A percentile compares a stretch with the other conserved stretches of the same genome.
phyloP scores from a whole-genome alignment of 2,113 vertebrate genomes.

The Anseranas semipalmata region DNA sequence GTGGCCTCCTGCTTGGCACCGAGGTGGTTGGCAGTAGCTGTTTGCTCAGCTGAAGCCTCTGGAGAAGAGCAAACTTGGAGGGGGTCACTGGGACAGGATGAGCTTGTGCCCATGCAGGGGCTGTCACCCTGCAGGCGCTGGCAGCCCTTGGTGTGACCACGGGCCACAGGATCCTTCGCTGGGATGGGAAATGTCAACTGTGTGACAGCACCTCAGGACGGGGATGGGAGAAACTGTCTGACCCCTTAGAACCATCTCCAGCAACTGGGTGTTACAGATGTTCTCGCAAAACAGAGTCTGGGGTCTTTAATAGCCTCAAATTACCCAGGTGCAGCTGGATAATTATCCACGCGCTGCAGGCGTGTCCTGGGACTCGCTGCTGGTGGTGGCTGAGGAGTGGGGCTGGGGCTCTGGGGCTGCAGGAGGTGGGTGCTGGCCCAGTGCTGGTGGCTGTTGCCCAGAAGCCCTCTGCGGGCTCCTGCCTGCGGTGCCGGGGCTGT shows the following conservation, averaged over 20 bases:
- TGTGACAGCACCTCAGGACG: not conserved
- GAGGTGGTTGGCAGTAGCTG: not conserved
- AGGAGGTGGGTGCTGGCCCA: not conserved
- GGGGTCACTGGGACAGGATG: not conserved
- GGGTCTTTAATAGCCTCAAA: not conserved
- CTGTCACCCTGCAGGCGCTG: not conserved
- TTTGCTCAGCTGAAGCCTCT: constrained; percentile 12
- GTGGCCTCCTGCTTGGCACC: not conserved
- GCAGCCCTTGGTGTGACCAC: fast-evolving
- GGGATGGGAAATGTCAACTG: not conserved
- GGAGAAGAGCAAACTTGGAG: not conserved
- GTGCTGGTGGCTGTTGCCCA: not conserved
- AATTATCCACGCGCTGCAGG: too few relatives aligned
- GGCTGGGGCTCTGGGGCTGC: not conserved
- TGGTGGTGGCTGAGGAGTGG: not conserved
- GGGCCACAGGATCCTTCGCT: not conserved
- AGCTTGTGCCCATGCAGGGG: fast-evolving
- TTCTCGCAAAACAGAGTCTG: not conserved
- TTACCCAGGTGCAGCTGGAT: not conserved
- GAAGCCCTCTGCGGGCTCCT: too few relatives aligned
- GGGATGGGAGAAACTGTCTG: not conserved
- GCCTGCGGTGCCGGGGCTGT: too few relatives aligned
- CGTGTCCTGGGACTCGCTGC: not conserved
- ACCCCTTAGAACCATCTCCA: not conserved
- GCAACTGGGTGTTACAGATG: not conserved